A percentile compares a stretch with the other conserved stretches of the same genome.
Conservation (phyloP, 2,888 invertebrate genomes). For the Itoplectis maculator region DNA sequence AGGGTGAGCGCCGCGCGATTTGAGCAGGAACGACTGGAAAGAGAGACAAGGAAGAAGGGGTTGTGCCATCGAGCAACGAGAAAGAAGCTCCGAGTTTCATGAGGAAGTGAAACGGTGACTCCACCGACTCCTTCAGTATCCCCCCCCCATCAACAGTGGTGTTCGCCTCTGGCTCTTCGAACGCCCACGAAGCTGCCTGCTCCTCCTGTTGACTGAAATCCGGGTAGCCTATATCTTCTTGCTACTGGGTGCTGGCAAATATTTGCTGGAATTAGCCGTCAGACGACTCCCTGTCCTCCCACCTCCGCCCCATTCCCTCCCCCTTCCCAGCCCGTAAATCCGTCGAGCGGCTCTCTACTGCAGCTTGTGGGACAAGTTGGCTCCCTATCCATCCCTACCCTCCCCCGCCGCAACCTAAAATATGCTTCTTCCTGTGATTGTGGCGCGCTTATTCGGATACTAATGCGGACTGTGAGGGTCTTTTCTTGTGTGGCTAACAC, state of each 20-base stretch:
- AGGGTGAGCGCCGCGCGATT: slow-evolving; percentile 38
- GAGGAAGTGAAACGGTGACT: slow-evolving; percentile 65
- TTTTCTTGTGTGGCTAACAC: no score
- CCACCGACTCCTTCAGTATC: slow-evolving; percentile 63
- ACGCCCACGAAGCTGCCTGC: slow-evolving; percentile 42
- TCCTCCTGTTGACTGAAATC: slow-evolving; percentile 73
- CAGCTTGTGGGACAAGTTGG: not conserved
- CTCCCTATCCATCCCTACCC: no score
- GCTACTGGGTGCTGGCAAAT: slow-evolving; percentile 80
- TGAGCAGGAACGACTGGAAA: slow-evolving; percentile 26
- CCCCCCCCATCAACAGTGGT: slow-evolving; percentile 46
- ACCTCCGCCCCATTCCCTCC: no score
- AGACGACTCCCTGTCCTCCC: slow-evolving; percentile 65
- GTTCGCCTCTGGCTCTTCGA: slow-evolving; percentile 14
- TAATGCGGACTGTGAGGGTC: not conserved
- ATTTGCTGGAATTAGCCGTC: slow-evolving; percentile 81
- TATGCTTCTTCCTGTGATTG: slow-evolving; percentile 11
- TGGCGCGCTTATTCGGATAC: not conserved
- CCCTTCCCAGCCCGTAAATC: slow-evolving; percentile 62
- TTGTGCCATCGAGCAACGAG: slow-evolving; percentile 10
- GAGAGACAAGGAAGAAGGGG: slow-evolving; percentile 12
- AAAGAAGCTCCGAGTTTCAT: slow-evolving; percentile 41
- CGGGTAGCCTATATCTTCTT: slow-evolving; percentile 69
- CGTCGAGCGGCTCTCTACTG: slow-evolving; percentile 48
- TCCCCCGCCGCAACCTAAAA: not conserved